Conservation (phyloP, 92 coral and sea anemone species). For the Desmophyllum pertusum region DNA sequence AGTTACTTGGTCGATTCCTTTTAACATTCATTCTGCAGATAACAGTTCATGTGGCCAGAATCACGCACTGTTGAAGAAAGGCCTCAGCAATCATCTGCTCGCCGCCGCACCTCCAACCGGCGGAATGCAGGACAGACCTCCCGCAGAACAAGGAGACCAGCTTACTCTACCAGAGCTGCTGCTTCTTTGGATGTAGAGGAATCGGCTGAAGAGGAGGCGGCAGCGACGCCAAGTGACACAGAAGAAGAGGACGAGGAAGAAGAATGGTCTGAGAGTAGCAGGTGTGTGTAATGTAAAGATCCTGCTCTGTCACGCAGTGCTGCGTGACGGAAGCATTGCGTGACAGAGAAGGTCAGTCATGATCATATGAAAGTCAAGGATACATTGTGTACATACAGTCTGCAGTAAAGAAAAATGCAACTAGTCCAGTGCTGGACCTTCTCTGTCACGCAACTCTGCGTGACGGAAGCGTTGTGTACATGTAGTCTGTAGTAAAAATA, state of each 20-base stretch:
- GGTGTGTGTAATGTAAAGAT: conserved; percentile 38
- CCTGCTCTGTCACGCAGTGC: neutral
- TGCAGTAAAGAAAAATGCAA: neutral
- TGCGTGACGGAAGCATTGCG: neutral
- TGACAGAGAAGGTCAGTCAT: neutral
- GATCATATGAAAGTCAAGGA: too few relatives aligned
- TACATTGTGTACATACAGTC: neutral
- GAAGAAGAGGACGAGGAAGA: conserved; percentile 98
- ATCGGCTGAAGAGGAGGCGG: conserved; percentile 90
- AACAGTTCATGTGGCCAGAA: conserved; percentile 52
- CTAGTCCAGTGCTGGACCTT: too few relatives aligned
- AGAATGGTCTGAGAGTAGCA: conserved; percentile 94
- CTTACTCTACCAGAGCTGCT: conserved; percentile 94
- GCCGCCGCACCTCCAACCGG: conserved; percentile 46
- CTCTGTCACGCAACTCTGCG: neutral
- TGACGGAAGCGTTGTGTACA: neutral
- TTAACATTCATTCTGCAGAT: conserved; percentile 9
- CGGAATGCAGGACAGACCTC: conserved; percentile 59
- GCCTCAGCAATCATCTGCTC: conserved; percentile 44
- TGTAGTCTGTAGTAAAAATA: neutral
- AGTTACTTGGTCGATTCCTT: too few relatives aligned
- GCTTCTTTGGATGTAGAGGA: conserved; percentile 82
- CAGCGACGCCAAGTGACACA: conserved; percentile 88
- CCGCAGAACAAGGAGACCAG: conserved; percentile 63
- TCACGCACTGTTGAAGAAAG: conserved; percentile 46